phyloP scores from a whole-genome alignment of 2,888 invertebrate species.

The Drosophila meridionalis region DNA sequence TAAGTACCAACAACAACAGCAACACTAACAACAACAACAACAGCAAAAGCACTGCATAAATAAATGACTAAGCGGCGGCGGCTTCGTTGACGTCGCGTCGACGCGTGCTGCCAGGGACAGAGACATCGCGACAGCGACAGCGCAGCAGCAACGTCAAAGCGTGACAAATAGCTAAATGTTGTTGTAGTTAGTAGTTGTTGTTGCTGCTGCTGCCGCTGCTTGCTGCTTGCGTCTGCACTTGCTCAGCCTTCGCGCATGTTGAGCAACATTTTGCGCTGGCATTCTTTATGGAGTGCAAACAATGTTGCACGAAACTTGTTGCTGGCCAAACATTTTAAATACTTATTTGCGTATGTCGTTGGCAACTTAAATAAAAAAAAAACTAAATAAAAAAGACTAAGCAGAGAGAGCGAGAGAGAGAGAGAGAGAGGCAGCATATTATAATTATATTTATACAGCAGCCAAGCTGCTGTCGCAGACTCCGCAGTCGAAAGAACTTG shows the following conservation, averaged over 20 bases:
- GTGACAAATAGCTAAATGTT: conserved; percentile 70
- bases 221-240: conserved; percentile 26
- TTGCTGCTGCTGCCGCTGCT: neutral
- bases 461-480: conserved; percentile 39
- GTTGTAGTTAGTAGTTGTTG: conserved; percentile 12
- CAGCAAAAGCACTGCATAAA: conserved; percentile 26
- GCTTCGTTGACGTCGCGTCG: conserved; percentile 32
- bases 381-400: conserved; percentile 9
- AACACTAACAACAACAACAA: conserved; percentile 17
- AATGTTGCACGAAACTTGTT: conserved; percentile 58
- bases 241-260: conserved; percentile 44
- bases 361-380: conserved; percentile 41
- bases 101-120: conserved; percentile 54
- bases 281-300: conserved; percentile 25
- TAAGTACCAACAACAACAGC: conserved; percentile 15
- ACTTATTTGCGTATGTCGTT: conserved; percentile 40
- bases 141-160: conserved; percentile 59
- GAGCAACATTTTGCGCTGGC: conserved; percentile 44
- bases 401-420: conserved; percentile 23
- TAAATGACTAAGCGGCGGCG: conserved; percentile 59
- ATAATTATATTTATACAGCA: conserved; percentile 58
- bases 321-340: conserved; percentile 42
- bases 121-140: conserved; percentile 8
- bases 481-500: conserved; percentile 43
- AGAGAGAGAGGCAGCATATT: conserved; percentile 15